Percentiles rank a stretch among this genome's conserved stretches.
Evolutionary conservation across 2,113 vertebrate genomes (phyloP).

Genomic region (Mirounga angustirostris): DNA sequence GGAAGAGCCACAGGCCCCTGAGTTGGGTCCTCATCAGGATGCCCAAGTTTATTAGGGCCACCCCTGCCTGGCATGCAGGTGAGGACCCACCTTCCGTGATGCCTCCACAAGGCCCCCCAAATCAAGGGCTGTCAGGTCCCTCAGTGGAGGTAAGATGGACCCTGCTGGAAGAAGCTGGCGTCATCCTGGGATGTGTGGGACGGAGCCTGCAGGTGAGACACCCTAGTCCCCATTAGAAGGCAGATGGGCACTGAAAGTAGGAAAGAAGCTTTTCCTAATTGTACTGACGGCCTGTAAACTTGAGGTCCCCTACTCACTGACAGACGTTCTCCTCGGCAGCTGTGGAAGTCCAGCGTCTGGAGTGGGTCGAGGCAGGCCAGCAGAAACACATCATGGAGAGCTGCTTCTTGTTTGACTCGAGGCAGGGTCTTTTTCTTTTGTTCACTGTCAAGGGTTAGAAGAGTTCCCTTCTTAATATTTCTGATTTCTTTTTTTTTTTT

Average conservation of each 20-base stretch:
- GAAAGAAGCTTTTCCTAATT: not conserved
- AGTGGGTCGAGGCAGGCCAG: not conserved
- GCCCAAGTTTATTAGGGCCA: not conserved
- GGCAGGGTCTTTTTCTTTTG: not conserved
- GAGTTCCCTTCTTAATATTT: not conserved
- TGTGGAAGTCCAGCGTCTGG: not conserved
- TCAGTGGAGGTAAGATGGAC: not conserved
- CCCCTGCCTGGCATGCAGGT: not conserved
- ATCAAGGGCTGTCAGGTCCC: not conserved
- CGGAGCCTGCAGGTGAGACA: not conserved
- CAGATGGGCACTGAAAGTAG: not conserved
- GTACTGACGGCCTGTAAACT: not conserved
- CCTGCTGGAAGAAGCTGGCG: not conserved
- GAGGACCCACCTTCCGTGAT: not conserved
- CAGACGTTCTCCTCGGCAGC: rapidly evolving
- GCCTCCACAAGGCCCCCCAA: not conserved
- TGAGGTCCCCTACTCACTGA: no score
- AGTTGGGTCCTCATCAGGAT: not conserved
- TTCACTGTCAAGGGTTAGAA: not conserved
- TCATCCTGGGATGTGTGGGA: not conserved
- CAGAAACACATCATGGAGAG: not conserved
- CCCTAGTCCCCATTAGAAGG: not conserved
- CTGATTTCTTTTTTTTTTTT: not conserved
- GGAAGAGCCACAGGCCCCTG: not conserved
- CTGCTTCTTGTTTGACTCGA: not conserved